phyloP scores from a whole-genome alignment of 2,888 invertebrate species.

The Rotaria magnacalcarata region DNA sequence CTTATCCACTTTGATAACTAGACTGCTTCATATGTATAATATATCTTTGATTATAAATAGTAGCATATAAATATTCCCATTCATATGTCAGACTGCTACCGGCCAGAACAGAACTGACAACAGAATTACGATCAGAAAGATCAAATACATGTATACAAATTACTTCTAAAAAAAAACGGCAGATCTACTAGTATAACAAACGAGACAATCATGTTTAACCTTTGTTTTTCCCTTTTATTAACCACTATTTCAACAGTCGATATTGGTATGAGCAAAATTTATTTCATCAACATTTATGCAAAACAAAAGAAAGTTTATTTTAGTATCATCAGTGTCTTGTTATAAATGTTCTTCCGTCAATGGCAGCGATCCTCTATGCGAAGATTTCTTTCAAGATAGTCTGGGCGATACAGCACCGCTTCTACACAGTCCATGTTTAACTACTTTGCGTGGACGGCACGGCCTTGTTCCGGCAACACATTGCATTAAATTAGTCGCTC shows the following conservation, averaged over 20 bases:
- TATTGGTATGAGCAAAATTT: background rate
- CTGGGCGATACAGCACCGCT: background rate
- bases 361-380: background rate
- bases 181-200: background rate
- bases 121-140: background rate
- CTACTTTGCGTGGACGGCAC: background rate
- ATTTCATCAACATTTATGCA: background rate
- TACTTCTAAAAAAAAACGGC: background rate
- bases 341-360: slow-evolving; percentile 17
- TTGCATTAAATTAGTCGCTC: slow-evolving; percentile 23
- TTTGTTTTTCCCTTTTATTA: background rate
- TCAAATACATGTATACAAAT: background rate
- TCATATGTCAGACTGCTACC: background rate
- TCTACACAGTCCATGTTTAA: background rate
- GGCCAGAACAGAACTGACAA: background rate
- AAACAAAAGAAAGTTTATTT: background rate
- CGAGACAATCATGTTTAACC: background rate
- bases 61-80: background rate
- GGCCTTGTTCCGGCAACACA: background rate
- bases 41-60: background rate
- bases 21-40: background rate
- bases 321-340: slow-evolving; percentile 4
- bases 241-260: background rate
- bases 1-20: too few species aligned
- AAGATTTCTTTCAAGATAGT: slow-evolving; percentile 14